phyloP scores from a whole-genome alignment of 2,888 invertebrate genomes.

The Dichetophora obliterata region DNA sequence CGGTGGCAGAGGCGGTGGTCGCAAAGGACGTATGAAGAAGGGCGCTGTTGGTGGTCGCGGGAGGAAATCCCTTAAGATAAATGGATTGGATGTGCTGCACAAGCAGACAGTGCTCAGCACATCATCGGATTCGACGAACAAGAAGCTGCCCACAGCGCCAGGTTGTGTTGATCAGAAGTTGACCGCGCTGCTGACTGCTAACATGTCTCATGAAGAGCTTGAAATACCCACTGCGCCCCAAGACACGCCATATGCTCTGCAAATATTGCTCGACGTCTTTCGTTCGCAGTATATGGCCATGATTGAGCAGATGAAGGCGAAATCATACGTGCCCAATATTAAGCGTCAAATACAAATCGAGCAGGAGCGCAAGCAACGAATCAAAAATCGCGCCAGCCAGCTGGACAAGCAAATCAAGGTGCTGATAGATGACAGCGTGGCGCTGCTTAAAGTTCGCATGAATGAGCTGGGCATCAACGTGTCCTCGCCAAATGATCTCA shows the following conservation, averaged over 20 bases:
- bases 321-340: slow-evolving; percentile 80
- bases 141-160: slow-evolving; percentile 87
- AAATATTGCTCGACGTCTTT: slow-evolving; percentile 88
- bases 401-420: slow-evolving; percentile 94
- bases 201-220: slow-evolving; percentile 83
- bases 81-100: slow-evolving; percentile 88
- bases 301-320: slow-evolving; percentile 86
- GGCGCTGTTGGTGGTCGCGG: slow-evolving; percentile 72
- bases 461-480: slow-evolving; percentile 92
- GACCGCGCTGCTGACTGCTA: slow-evolving; percentile 81
- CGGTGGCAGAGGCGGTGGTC: slow-evolving; percentile 60
- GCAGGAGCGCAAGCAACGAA: slow-evolving; percentile 84
- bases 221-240: slow-evolving; percentile 84
- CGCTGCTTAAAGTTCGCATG: slow-evolving; percentile 88
- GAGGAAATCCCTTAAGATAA: slow-evolving; percentile 81
- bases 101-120: slow-evolving; percentile 91
- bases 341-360: slow-evolving; percentile 85
- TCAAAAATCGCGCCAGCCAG: slow-evolving; percentile 88
- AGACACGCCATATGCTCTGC: slow-evolving; percentile 86
- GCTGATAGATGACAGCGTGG: slow-evolving; percentile 92
- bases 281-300: slow-evolving; percentile 87
- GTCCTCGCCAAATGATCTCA: slow-evolving; percentile 85
- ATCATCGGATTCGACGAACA: slow-evolving; percentile 79
- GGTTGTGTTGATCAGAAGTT: slow-evolving; percentile 93
- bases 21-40: slow-evolving; percentile 76